A percentile compares a stretch with the other conserved stretches of the same genome.
Evolutionary conservation across 2,113 vertebrate genomes (phyloP).

Genomic region (Myanophis thanlyinensis): DNA sequence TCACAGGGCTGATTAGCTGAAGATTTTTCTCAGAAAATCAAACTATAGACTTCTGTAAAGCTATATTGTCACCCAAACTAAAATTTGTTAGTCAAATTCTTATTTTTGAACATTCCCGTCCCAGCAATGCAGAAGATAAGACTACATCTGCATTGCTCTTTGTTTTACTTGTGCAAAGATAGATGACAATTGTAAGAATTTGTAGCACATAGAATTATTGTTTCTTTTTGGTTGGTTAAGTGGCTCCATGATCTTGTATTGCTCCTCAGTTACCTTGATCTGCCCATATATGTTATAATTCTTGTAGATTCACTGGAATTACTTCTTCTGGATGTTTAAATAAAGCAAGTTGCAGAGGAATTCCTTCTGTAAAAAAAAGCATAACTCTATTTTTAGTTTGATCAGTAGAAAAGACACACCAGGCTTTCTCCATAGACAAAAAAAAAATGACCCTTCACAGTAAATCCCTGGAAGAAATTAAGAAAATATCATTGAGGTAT

Average conservation of each 20-base stretch:
- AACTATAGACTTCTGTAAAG: not conserved
- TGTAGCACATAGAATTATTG: not conserved
- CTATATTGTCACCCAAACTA: not conserved
- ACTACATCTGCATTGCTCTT: not conserved
- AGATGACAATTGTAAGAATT: not conserved
- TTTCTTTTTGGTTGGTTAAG: not conserved
- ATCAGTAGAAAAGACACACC: not conserved
- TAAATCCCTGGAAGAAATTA: conserved; percentile 1
- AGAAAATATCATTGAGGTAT: conserved; percentile 13
- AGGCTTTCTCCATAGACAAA: not conserved
- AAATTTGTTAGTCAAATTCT: not conserved
- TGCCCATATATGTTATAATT: not conserved
- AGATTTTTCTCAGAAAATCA: not conserved
- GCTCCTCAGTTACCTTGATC: not conserved
- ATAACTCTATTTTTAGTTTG: not conserved
- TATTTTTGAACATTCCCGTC: not conserved
- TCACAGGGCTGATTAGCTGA: not conserved
- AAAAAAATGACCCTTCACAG: conserved; percentile 11
- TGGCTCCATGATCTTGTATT: not conserved
- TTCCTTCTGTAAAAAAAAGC: not conserved
- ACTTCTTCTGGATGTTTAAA: not conserved
- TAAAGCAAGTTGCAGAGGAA: not conserved
- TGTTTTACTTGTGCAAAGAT: not conserved
- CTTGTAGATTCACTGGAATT: not conserved
- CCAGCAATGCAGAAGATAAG: not conserved